Conservation (phyloP, 1,140 invertebrate species). For the Trichonephila clavipes region DNA sequence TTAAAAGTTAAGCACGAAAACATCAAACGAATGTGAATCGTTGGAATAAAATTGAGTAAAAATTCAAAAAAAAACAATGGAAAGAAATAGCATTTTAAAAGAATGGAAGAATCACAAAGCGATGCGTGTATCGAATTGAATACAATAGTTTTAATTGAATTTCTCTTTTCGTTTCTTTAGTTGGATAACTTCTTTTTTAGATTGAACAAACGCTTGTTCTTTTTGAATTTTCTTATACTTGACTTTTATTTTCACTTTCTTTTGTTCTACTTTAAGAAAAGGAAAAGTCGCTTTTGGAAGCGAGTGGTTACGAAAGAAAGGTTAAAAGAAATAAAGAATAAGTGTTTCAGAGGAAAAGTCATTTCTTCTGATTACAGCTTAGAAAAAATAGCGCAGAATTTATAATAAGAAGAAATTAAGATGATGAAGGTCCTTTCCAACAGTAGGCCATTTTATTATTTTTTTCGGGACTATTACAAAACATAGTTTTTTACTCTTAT, state of each 20-base stretch:
- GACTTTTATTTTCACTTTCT: slow-evolving; percentile 49
- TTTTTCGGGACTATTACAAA: no score
- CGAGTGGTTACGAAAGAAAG: not conserved
- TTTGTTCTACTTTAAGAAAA: not conserved
- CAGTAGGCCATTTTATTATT: not conserved
- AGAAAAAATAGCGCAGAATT: not conserved
- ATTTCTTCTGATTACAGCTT: not conserved
- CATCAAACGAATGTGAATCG: slow-evolving; percentile 52
- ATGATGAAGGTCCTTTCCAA: not conserved
- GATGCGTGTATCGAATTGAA: slow-evolving; percentile 62
- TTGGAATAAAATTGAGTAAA: not conserved
- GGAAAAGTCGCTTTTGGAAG: slow-evolving; percentile 41
- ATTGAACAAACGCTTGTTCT: slow-evolving; percentile 68
- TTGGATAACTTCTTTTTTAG: slow-evolving; percentile 39
- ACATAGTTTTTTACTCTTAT: no score
- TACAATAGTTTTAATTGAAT: slow-evolving; percentile 71
- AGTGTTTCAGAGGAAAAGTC: no score
- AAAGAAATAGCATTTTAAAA: slow-evolving; percentile 36
- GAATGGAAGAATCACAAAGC: slow-evolving; percentile 48
- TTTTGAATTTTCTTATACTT: slow-evolving; percentile 42
- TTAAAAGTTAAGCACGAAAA: slow-evolving; percentile 51
- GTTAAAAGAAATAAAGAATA: not conserved
- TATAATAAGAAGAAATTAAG: not conserved
- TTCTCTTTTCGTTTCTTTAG: slow-evolving; percentile 38
- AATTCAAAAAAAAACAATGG: not conserved